Conservation (phyloP, 2,113 vertebrate genomes). For the Silurus glanis region DNA sequence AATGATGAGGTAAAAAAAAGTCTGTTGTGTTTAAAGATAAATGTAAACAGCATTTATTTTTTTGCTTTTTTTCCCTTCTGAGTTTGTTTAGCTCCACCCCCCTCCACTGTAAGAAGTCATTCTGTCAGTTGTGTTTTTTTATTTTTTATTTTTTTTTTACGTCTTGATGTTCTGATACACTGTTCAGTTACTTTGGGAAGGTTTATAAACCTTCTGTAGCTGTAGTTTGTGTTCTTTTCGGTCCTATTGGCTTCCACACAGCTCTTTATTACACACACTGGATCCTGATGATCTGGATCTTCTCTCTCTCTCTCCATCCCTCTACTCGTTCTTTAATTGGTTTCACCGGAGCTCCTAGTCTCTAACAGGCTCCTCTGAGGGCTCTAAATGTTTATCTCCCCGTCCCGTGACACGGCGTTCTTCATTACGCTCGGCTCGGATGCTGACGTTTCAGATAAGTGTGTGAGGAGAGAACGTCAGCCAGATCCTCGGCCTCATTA, state of each 20-base stretch:
- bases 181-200: neutral
- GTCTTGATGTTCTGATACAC: too few species aligned
- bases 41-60: too few species aligned
- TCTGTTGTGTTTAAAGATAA: neutral
- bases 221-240: neutral
- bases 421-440: neutral
- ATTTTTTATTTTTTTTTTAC: too few species aligned
- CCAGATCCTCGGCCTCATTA: conserved; percentile 13
- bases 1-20: neutral
- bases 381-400: neutral
- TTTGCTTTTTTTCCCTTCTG: too few species aligned
- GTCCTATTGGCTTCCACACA: conserved; percentile 21
- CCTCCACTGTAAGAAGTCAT: too few species aligned
- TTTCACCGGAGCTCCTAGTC: conserved; percentile 50
- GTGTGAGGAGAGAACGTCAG: neutral
- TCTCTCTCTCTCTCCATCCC: conserved; percentile 14
- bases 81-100: neutral
- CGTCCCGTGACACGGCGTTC: neutral
- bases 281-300: conserved; percentile 42
- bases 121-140: too few species aligned
- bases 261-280: conserved; percentile 49
- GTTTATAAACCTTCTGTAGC: neutral
- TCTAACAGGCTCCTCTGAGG: conserved; percentile 36
- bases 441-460: conserved; percentile 1
- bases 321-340: conserved; percentile 51